A percentile compares a stretch with the other conserved stretches of the same genome.
phyloP scores from a whole-genome alignment of 2,113 vertebrate genomes.

The Amphiprion percula region DNA sequence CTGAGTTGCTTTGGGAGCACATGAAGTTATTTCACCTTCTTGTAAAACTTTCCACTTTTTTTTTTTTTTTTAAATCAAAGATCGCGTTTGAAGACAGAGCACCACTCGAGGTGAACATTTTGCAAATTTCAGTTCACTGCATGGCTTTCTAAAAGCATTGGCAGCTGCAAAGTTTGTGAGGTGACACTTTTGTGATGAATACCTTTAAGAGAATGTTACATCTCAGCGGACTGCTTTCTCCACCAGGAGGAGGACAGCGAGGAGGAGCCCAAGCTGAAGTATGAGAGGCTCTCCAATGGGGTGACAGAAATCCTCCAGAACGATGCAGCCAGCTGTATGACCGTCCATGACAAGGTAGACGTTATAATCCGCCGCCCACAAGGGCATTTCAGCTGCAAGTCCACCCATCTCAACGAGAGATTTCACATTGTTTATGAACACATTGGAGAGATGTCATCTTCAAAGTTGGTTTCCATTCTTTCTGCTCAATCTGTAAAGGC shows the following conservation, averaged over 20 bases:
- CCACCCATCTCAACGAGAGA: slow-evolving; percentile 23
- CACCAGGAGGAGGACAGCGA: slow-evolving; percentile 96
- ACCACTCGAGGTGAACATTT: not conserved
- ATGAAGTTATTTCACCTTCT: not conserved
- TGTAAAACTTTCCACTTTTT: not conserved
- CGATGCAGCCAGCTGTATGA: slow-evolving; percentile 98
- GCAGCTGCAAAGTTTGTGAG: slow-evolving; percentile 1
- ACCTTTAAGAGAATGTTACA: slow-evolving; percentile 20
- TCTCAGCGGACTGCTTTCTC: slow-evolving; percentile 31
- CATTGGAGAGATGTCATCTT: slow-evolving; percentile 62
- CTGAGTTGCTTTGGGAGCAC: not conserved
- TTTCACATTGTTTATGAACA: slow-evolving; percentile 63
- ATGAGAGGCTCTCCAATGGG: slow-evolving; percentile 95
- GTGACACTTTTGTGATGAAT: slow-evolving; percentile 28
- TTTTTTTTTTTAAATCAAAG: not conserved
- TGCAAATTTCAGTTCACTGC: not conserved
- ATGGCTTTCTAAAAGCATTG: slow-evolving; percentile 24
- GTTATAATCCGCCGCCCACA: slow-evolving; percentile 43
- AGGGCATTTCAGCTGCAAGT: slow-evolving; percentile 41
- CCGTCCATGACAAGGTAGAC: slow-evolving; percentile 96
- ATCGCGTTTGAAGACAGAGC: not conserved
- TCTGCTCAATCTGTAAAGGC: slow-evolving; percentile 45
- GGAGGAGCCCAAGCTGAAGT: slow-evolving; percentile 98
- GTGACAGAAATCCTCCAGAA: slow-evolving; percentile 97
- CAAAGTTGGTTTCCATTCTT: slow-evolving; percentile 53